Percentiles rank a stretch among this genome's conserved stretches.
Conservation (phyloP, 2,113 vertebrate species). For the Rhinolophus sinicus region DNA sequence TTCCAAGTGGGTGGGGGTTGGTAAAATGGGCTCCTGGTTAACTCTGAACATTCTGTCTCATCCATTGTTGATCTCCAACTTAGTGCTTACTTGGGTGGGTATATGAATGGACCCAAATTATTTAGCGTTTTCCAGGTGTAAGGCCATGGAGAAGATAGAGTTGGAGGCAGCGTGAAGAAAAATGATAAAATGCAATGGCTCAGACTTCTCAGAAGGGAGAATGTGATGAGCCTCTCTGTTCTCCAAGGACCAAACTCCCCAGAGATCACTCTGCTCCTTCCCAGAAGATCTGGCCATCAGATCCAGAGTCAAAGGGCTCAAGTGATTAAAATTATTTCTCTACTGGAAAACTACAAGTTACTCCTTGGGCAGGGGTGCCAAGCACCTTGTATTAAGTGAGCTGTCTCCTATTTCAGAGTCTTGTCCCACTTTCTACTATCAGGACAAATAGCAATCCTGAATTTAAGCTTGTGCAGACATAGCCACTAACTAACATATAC, state of each 20-base stretch:
- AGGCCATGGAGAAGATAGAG: not conserved
- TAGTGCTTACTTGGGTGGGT: not conserved
- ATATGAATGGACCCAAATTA: not conserved
- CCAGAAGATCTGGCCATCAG: not conserved
- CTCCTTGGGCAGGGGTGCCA: not conserved
- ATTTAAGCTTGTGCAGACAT: not conserved
- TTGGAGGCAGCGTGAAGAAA: not conserved
- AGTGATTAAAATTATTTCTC: slow-evolving; percentile 31
- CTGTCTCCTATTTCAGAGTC: slow-evolving; percentile 56
- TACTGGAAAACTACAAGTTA: slow-evolving; percentile 68
- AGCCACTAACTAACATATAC: too few species aligned
- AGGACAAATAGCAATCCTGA: slow-evolving; percentile 1
- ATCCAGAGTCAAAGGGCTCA: not conserved
- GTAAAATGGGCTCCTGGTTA: not conserved
- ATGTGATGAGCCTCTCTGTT: not conserved
- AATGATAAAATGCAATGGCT: not conserved
- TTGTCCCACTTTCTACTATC: slow-evolving; percentile 45
- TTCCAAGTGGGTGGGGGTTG: not conserved
- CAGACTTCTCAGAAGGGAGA: not conserved
- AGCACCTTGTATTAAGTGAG: slow-evolving; percentile 30
- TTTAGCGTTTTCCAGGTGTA: not conserved
- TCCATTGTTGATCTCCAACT: not conserved
- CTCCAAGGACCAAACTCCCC: not conserved
- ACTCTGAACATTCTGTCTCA: not conserved
- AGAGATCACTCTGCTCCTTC: not conserved